Evolutionary conservation across 2,797 vertebrate species (phyloP).

Genomic region (Craterocephalus amniculus): DNA sequence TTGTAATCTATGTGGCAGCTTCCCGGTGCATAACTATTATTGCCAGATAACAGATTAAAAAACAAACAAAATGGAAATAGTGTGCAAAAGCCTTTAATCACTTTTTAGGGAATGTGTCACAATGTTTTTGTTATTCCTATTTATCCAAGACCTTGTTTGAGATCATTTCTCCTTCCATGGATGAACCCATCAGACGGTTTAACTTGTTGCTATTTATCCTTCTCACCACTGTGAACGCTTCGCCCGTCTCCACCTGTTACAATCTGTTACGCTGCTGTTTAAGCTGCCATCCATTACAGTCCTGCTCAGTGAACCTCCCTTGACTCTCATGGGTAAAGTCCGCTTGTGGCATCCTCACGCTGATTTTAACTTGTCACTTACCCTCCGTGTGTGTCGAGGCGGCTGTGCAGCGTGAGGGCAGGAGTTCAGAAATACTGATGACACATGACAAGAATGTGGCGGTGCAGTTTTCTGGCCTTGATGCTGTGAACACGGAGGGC

Average conservation of each 20-base stretch:
- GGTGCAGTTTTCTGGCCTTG: conserved; percentile 70
- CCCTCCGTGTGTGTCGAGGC: conserved; percentile 50
- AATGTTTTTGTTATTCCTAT: too few relatives aligned
- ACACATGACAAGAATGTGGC: conserved; percentile 57
- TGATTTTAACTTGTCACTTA: conserved; percentile 57
- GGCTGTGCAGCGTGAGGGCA: conserved; percentile 49
- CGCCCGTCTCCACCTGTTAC: conserved; percentile 41
- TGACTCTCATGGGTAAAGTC: conserved; percentile 27
- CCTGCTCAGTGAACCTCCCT: conserved; percentile 25
- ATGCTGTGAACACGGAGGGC: conserved; percentile 49
- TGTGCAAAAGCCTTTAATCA: too few relatives aligned
- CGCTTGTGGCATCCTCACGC: conserved; percentile 18
- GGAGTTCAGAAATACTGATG: conserved; percentile 52
- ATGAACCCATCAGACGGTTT: conserved; percentile 19
- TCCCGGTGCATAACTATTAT: too few relatives aligned
- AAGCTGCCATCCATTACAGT: conserved; percentile 44
- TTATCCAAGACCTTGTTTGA: too few relatives aligned
- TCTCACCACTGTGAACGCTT: conserved; percentile 35
- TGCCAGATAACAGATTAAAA: too few relatives aligned
- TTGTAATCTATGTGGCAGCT: too few relatives aligned
- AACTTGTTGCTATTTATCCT: conserved; percentile 48
- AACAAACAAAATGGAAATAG: too few relatives aligned
- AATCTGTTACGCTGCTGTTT: conserved; percentile 34
- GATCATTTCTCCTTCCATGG: neutral
- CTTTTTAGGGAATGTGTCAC: too few relatives aligned